Evolutionary conservation across 2,113 vertebrate genomes (phyloP), one percentile per base, ranked within the genome.

Genomic region (Cryptomyrus ogoouensis): DNA sequence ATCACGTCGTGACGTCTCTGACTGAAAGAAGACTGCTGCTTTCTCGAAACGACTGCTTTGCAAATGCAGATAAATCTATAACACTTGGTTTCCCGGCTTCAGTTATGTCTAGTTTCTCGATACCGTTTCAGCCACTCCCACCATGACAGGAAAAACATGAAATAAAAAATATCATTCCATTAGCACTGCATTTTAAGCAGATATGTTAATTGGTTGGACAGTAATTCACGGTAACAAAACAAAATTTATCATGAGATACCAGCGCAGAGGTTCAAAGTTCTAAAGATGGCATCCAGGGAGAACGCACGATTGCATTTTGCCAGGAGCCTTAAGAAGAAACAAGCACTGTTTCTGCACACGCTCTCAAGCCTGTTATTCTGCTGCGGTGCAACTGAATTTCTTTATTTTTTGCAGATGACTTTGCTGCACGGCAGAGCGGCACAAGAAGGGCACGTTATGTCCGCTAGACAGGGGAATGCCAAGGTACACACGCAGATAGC

Each of bases 1-100:
- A 90, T 83, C 90, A 83, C 88, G 90, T 92, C 91, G 93, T 85
- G 89, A 90, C 91, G 92, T 93, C 91, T 92, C 80, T 47, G 74
- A 88, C 88, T 89, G 90, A 90, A 92, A 93, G 90, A 93, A 92
- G 46, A 88, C 31, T 19, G 77, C 50, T 56, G 80, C 83, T 89
- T 83, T 85, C 52, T 74, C 42, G 12, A 46, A 27, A 7, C 62
- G 17, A 24, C 88, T 56, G 52, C 70, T 13, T 35, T 31, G 44
- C 44, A 74, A 46, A 88, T 88, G 88, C 27, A 70, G 88, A 88
- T 88, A 74, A 74, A 88, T 31, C 31, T 88, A 44, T 39, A 88
- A 52, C 15, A 66, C 52, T 19, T 58, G n/a, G 86, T 9, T 31
- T n/a, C 49, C 27, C 17, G 49, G 50, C 86, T 50, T 56, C 50